These are phyloP conservation scores for Pantherophis guttatus DNA, from an alignment of 2,113 vertebrate genomes.

Conservation along the genomic window DNA sequence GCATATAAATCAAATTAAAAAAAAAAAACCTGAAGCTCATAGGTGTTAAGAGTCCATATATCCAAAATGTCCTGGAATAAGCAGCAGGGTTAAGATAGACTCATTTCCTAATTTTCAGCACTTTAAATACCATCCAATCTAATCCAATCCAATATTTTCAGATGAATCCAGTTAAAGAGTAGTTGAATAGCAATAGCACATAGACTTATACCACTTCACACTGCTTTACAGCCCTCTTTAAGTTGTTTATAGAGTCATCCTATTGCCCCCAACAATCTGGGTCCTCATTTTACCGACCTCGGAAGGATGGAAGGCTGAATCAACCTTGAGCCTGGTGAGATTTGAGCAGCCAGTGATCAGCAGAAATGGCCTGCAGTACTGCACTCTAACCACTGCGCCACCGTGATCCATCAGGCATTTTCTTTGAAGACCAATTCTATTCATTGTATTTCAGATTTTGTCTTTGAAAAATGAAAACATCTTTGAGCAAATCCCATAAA, in stretches of 20 bases:
- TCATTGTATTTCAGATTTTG: background rate
- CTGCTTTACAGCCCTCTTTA: no score
- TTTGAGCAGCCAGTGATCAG: no score
- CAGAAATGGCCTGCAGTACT: no score
- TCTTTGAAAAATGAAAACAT: background rate
- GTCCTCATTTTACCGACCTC: no score
- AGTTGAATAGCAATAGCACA: background rate
- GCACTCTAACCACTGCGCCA: no score
- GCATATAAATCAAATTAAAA: no score
- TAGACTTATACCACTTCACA: no score
- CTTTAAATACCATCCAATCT: background rate
- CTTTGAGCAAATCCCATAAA: background rate
- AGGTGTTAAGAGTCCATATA: background rate
- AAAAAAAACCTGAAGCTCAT: no score
- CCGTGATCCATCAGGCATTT: background rate
- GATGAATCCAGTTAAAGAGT: background rate
- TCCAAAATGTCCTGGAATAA: background rate
- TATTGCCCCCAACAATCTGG: no score
- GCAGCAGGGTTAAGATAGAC: background rate
- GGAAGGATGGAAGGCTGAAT: no score
- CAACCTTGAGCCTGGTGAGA: no score
- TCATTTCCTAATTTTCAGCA: background rate
- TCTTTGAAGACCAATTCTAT: background rate
- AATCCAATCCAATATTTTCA: background rate
- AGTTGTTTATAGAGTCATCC: no score